A percentile compares a stretch with the other conserved stretches of the same genome.
phyloP scores from a whole-genome alignment of 1,140 invertebrate genomes.

The Nixonia krombeini region DNA sequence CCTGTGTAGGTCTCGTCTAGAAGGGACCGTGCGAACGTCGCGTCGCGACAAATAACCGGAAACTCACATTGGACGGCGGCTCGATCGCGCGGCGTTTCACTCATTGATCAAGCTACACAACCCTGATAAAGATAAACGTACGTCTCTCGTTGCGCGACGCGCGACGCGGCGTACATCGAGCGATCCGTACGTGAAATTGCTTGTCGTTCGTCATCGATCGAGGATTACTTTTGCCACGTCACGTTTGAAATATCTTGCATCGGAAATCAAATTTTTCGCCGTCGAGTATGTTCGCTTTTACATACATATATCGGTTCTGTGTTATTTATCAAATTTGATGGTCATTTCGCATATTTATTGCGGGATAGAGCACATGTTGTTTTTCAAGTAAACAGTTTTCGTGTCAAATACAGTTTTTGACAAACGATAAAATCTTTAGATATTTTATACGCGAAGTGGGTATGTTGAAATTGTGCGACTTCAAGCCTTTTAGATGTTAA shows the following conservation, averaged over 20 bases:
- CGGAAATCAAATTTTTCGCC: slow-evolving; percentile 31
- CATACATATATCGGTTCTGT: no score
- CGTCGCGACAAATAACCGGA: slow-evolving; percentile 45
- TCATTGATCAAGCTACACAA: slow-evolving; percentile 38
- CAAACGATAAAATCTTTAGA: no score
- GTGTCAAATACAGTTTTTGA: no score
- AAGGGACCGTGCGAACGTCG: slow-evolving; percentile 24
- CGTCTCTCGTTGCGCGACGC: slow-evolving; percentile 31
- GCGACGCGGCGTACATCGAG: slow-evolving; percentile 38
- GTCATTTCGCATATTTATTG: no score
- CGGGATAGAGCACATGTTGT: no score
- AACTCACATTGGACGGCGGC: slow-evolving; percentile 41
- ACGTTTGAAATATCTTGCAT: slow-evolving; percentile 34
- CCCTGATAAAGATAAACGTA: slow-evolving; percentile 27
- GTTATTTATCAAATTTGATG: no score
- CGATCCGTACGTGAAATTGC: slow-evolving; percentile 43
- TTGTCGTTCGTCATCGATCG: slow-evolving; percentile 36
- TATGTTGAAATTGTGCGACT: no score
- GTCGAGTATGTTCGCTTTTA: no score
- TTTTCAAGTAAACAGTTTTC: no score
- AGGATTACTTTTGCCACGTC: slow-evolving; percentile 39
- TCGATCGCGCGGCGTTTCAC: slow-evolving; percentile 36
- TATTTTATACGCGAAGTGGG: no score
- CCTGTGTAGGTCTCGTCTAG: slow-evolving; percentile 47
- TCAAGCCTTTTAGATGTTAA: no score